Evolutionary conservation across 2,113 vertebrate genomes (phyloP).

Genomic region (Emydura subglobosa): DNA sequence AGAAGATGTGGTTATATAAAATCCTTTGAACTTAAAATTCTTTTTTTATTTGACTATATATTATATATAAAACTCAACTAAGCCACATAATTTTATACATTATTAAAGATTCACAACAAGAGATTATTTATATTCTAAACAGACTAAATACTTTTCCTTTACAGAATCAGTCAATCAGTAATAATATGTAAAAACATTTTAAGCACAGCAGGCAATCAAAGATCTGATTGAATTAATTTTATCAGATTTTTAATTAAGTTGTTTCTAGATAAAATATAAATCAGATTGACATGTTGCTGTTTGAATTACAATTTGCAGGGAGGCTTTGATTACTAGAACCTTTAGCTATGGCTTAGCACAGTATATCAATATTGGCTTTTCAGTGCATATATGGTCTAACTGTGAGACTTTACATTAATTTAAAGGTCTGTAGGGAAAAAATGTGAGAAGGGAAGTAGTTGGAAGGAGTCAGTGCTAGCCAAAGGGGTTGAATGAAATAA

Average conservation of each 20-base stretch:
- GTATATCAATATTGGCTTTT: neutral
- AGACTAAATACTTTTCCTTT: neutral
- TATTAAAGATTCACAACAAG: neutral
- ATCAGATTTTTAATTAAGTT: neutral
- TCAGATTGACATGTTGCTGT: neutral
- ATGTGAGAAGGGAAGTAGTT: neutral
- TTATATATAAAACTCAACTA: neutral
- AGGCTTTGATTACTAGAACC: neutral
- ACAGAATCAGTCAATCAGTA: conserved; percentile 4
- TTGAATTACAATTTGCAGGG: neutral
- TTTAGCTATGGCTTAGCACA: neutral
- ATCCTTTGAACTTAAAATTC: neutral
- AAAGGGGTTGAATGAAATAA: neutral
- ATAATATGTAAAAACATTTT: neutral
- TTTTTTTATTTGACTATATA: neutral
- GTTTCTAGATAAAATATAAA: conserved; percentile 13
- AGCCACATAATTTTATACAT: neutral
- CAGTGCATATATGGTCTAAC: neutral
- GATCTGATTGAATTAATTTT: neutral
- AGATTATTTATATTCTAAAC: neutral
- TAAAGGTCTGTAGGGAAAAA: fast-evolving
- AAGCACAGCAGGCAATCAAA: neutral
- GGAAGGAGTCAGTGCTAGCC: neutral
- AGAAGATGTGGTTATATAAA: neutral
- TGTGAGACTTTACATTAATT: neutral